Evolutionary conservation across 2,113 vertebrate genomes (phyloP), one percentile per base, ranked within the genome.

Genomic region (Solea solea): DNA sequence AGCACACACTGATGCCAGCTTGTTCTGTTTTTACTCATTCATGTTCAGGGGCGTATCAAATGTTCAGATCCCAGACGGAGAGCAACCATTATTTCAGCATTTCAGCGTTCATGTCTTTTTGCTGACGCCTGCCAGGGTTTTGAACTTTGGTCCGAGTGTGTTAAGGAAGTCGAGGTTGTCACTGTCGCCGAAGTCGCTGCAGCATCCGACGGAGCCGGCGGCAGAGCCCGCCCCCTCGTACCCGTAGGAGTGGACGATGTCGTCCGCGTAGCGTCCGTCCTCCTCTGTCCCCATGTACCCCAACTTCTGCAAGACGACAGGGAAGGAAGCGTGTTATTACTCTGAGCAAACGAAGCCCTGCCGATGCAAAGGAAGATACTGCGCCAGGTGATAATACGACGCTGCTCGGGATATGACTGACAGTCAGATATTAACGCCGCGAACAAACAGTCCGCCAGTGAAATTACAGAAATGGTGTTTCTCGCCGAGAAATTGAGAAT

Each of bases 141-240:
- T 96, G 92, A 97, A 98, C 91, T 97, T 97, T 41, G 96, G 95
- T 72, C 96, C 96, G 49, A 97, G 92, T 6, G 94, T 89, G 91
- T 97, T 94, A 65, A 97, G 86, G 92, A 98, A 97, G 80, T 96
- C 94, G 44, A 97, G 89, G 76, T 89, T 78, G 0, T 91, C 92
- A 2, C 93, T 85, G 60, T 95, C 94, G 54, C 84, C 94, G 21
- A 86, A 78, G 55, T 96, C 93, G 46, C 95, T 97, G 93, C 95
- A 97, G 88, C 96, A 97, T 57, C 96, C 96, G 41, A 98, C 92
- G 0, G 96, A 97, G 54, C 95, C 95, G 3, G 95, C 95, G 15
- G 88, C 42, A 0, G 96, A 97, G 76, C 95, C 96, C 84, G 74
- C 90, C 71, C 96, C 96, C 93, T 98, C 96, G n/a, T 93, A 96